Base-by-base conservation (phyloP, 2,888 invertebrate genomes). In the Sphinx pinastri region DNA sequence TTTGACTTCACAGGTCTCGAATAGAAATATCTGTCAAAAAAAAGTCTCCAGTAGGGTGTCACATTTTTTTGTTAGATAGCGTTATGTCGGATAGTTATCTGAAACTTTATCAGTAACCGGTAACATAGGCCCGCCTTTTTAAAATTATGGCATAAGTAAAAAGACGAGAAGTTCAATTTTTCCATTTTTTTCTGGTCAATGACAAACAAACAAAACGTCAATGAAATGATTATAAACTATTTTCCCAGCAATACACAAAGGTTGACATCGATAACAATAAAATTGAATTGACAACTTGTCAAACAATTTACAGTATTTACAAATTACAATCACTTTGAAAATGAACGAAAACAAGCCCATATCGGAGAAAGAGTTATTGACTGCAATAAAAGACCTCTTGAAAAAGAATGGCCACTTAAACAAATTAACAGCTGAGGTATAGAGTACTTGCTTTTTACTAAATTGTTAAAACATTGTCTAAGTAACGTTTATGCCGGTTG, bases 351-450 rank as follows among this genome's bases (percentile, higher is more conserved):
- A 75, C 70, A 88, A 88, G 82, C 75, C 80, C 25, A 84, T 87
- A 74, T 85, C 91, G 2, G 93, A 93, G 73, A 88, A 87, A 71
- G 93, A 93, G 70, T 81, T 93, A 14, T 79, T 93, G 71, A 76
- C 77, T 14, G 91, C 92, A 51, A 90, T 94, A 74, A 93, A 90
- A 81, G 89, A 89, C 71, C 81, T 93, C 71, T 79, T 94, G 68
- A 88, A 80, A 75, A 89, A 85, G 71, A 91, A 85, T 78, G 93
- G 93, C 38, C 87, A 91, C 79, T 82, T 94, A 72, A 90, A 86
- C 79, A 93, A 92, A 85, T 79, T 94, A 71, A 90, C 90, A 74
- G 92, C 93, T 1, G 91, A 94, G 91, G 94, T 93, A 81, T 60
- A 45, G 25, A 19, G 2, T 55, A 68, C 11, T n/a, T 19, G 45